Conservation (phyloP, 2,797 vertebrate genomes). For the Dromococcyx pavoninus region DNA sequence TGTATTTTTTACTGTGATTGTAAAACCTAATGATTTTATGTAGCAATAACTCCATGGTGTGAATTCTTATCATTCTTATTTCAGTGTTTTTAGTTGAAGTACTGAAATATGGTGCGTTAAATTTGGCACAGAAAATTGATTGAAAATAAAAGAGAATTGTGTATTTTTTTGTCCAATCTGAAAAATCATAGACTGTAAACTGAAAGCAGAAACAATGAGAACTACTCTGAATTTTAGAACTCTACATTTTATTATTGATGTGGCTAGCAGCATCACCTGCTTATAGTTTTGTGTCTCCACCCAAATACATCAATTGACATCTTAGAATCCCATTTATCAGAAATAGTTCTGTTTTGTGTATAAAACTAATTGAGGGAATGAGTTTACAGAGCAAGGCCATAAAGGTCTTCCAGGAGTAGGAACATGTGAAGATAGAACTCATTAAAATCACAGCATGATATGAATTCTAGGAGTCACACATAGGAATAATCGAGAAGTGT, state of each 20-base stretch:
- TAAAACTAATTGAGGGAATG: not conserved
- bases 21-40: not conserved
- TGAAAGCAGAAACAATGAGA: not conserved
- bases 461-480: not conserved
- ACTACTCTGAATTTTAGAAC: not conserved
- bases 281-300: not conserved
- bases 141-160: not conserved
- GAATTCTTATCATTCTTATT: not conserved
- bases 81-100: not conserved
- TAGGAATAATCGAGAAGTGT: slow-evolving; percentile 17
- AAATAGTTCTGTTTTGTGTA: not conserved
- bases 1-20: not conserved
- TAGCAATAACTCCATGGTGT: not conserved
- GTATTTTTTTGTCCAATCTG: not conserved
- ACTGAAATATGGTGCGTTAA: not conserved
- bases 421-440: slow-evolving; percentile 17
- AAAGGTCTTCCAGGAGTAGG: slow-evolving; percentile 1
- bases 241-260: not conserved
- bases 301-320: not conserved
- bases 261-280: not conserved
- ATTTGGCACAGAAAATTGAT: not conserved
- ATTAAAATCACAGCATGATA: slow-evolving; percentile 48
- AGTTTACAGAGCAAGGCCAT: not conserved
- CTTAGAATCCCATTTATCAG: not conserved
- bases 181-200: not conserved